These are phyloP conservation scores for Cordilura impudica DNA, from an alignment of 2,888 invertebrate genomes.

Conservation along the genomic window DNA sequence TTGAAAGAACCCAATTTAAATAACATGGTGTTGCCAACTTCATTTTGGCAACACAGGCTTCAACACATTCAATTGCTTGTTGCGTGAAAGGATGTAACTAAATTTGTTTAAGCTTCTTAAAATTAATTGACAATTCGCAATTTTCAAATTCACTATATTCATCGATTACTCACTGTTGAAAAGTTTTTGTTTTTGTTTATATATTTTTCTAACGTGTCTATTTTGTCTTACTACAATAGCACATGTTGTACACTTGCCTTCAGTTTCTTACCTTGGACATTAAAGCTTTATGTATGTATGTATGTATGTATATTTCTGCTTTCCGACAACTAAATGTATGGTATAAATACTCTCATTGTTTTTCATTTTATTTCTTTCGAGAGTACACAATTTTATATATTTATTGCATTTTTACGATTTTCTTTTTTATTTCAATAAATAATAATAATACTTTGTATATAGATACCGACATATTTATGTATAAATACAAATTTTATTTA, in stretches of 20 bases:
- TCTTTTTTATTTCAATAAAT: slow-evolving; percentile 10
- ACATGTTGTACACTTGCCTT: slow-evolving; percentile 34
- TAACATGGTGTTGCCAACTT: no score
- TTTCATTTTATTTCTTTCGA: slow-evolving; percentile 1
- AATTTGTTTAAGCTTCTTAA: no score
- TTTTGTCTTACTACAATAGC: slow-evolving; percentile 9
- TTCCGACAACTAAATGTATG: not conserved
- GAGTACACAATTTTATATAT: slow-evolving; percentile 15
- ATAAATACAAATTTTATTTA: not conserved
- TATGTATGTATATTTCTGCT: not conserved
- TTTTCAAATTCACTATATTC: not conserved
- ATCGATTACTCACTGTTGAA: slow-evolving; percentile 20
- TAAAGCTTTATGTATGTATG: slow-evolving; percentile 17
- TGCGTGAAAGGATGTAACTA: no score
- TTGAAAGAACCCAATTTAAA: no score
- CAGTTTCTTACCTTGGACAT: slow-evolving; percentile 32
- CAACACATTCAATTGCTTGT: no score
- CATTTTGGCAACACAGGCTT: no score
- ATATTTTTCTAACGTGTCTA: slow-evolving; percentile 16
- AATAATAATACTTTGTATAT: slow-evolving; percentile 36
- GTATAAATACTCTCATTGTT: not conserved
- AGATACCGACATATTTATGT: not conserved
- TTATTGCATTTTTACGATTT: slow-evolving; percentile 40
- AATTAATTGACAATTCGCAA: not conserved
- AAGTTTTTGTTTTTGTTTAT: slow-evolving; percentile 1